A percentile compares a stretch with the other conserved stretches of the same genome.
phyloP scores from a whole-genome alignment of 2,888 invertebrate genomes.

The Resseliella maxima region DNA sequence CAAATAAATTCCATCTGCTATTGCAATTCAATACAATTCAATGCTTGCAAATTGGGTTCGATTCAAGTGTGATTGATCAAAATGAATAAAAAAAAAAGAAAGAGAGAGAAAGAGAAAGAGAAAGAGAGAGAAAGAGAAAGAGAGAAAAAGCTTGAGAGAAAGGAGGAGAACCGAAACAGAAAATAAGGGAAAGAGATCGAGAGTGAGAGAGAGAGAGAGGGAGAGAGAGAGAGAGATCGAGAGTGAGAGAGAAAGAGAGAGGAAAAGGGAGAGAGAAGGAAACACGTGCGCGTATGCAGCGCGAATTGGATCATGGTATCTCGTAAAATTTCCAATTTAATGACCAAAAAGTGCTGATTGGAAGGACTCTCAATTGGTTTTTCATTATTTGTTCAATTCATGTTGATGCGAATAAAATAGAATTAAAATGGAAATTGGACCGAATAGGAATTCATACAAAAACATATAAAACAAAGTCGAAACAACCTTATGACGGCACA shows the following conservation, averaged over 20 bases:
- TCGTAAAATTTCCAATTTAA: too few species aligned
- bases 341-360: too few species aligned
- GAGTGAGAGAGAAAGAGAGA: too few species aligned
- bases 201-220: too few species aligned
- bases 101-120: background rate
- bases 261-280: too few species aligned
- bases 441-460: background rate
- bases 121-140: too few species aligned
- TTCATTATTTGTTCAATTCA: background rate
- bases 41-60: background rate
- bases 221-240: too few species aligned
- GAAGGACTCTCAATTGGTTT: background rate
- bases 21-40: background rate
- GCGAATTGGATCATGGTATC: too few species aligned
- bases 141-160: too few species aligned
- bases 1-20: slow-evolving; percentile 25
- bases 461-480: background rate
- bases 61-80: background rate
- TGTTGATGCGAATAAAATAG: background rate
- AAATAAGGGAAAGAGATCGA: too few species aligned
- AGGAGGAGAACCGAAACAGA: too few species aligned
- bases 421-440: background rate
- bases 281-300: too few species aligned
- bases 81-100: background rate
- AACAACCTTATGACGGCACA: background rate